Evolutionary conservation across 2,797 vertebrate species (phyloP), one percentile per base, ranked within the genome.

Genomic region (Chelidonichthys spinosus): DNA sequence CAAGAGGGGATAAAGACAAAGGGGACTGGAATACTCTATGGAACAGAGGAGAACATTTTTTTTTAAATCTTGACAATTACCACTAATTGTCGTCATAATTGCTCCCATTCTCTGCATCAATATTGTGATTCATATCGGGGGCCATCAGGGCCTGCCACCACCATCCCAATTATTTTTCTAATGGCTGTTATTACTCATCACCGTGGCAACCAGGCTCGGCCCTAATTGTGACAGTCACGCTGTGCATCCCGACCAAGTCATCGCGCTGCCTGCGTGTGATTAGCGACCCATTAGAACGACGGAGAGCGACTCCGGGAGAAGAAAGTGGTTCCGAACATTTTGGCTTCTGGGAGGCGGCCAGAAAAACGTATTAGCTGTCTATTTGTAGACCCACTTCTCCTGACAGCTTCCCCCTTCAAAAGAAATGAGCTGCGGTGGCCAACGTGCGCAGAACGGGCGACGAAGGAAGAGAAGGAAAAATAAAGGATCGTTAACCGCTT

Each of bases 101-200:
- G 91, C 89, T 90, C 84, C 86, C 78, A 87, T 93, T 92, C 88
- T 88, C 83, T 75, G 56, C 92, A 91, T 94, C 93, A 95, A 93
- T 94, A 94, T 94, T 94, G 90, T 93, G 94, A 95, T 93, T 94
- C 92, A 94, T 94, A 94, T 93, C 90, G 67, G 64, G 79, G 87
- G 89, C 75, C 89, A 92, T 93, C 86, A 85, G 79, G 85, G 80
- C 77, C 86, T 88, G 86, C 85, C 90, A 90, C 85, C 39, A 54
- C 84, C 86, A 83, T 92, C 84, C 84, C 88, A 92, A 94, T 94
- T 93, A 94, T 93, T 93, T 92, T 92, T 90, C 86, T 94, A 94
- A 95, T 94, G 87, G 91, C 92, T 91, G 88, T 93, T 93, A 95
- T 95, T 94, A 95, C 87, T 93, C 93, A 94, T 91, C 89, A 82